Base-by-base conservation (phyloP, 2,888 invertebrate genomes). In the Melanchra persicariae region DNA sequence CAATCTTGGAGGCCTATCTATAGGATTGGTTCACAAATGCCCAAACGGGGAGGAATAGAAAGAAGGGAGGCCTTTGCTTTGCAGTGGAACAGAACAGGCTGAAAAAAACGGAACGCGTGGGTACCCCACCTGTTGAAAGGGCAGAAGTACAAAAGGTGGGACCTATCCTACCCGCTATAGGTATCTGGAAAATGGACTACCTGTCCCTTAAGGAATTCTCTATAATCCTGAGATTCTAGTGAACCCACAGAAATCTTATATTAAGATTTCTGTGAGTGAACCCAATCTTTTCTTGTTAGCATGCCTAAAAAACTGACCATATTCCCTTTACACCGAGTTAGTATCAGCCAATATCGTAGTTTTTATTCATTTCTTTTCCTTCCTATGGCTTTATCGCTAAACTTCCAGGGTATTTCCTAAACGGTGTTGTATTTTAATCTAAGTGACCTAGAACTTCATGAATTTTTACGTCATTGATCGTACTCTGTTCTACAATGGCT, bases 401-500 rank as follows among this genome's bases (percentile, higher is more conserved):
- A 67, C 6, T 58, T 55, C 6, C 45, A 22, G 26, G 22, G 47
- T 37, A 26, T 37, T 12, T 24, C 34, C 45, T 24, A n/a, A n/a
- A 37, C 7, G 19, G 19, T 37, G 17, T 45, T 58, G 15, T 37
- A 34, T 19, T 55, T 47, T 52, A 74, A 45, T 40, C 3, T 17
- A 15, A 43, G 15, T 43, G 34, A 26, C 47, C 47, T 76, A 17
- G 30, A 76, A 45, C 57, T 19, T 30, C 49, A n/a, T n/a, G n/a
- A n/a, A n/a, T n/a, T n/a, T n/a, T 19, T 9, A 52, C 30, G 8
- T 49, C 26, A 40, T 3, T n/a, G 3, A 40, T 34, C 9, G 24
- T 43, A 22, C 10, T 15, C 9, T 19, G 74, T 15, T 65, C n/a
- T 37, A 45, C 12, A 9, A 49, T 52, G 66, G 15, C 34, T 64